Evolutionary conservation across 2,888 invertebrate genomes (phyloP).

Genomic region (Himalopsyche kuldschensis): DNA sequence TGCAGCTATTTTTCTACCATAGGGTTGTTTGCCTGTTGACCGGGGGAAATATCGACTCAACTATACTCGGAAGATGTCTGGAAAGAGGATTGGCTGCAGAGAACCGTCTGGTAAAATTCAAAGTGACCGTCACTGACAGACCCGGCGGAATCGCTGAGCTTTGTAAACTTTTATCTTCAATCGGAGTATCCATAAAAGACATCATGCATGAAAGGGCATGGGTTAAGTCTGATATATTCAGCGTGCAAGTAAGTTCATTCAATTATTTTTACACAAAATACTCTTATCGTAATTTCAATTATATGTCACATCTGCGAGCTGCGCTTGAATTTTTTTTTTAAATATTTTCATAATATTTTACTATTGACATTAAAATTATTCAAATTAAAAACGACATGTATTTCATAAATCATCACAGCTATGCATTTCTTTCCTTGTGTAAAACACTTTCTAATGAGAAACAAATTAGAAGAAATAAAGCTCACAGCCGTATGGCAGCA

Average conservation of each 20-base stretch:
- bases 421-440: no score
- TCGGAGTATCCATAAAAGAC: conserved; percentile 91
- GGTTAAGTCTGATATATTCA: conserved; percentile 87
- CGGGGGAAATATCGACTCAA: conserved; percentile 91
- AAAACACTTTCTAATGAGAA: no score
- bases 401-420: no score
- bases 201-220: conserved; percentile 95
- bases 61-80: conserved; percentile 82
- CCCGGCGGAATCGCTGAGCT: conserved; percentile 88
- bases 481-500: no score
- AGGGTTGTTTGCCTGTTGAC: conserved; percentile 84
- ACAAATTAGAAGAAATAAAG: no score
- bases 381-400: no score
- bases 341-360: no score
- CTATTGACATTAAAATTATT: no score
- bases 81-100: conserved; percentile 88
- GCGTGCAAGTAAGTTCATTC: conserved; percentile 59
- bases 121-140: conserved; percentile 74
- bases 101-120: conserved; percentile 66
- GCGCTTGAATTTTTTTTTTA: no score
- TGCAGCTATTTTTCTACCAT: conserved; percentile 40
- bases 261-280: not conserved
- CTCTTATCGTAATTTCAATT: conserved; percentile 41
- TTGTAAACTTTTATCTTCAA: conserved; percentile 71
- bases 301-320: not conserved